Conservation (phyloP, 2,113 vertebrate species). For the Struthidea cinerea region DNA sequence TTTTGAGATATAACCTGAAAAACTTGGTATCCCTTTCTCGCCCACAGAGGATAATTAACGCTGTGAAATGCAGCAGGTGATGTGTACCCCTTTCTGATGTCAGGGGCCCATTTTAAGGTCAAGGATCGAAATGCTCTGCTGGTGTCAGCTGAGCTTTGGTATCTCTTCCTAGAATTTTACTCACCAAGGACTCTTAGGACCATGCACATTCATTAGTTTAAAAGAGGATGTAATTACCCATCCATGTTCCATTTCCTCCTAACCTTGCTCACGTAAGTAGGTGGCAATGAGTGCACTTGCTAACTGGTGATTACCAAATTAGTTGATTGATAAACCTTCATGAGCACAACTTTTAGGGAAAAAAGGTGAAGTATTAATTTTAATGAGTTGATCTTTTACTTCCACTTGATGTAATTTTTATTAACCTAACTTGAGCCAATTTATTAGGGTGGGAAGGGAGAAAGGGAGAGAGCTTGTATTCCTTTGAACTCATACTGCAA, state of each 20-base stretch:
- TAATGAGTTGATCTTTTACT: conserved; percentile 61
- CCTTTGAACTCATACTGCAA: conserved; percentile 28
- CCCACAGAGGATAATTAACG: background rate
- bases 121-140: background rate
- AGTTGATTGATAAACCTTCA: conserved; percentile 71
- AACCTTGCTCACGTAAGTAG: conserved; percentile 56
- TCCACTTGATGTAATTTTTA: conserved; percentile 61
- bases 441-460: background rate
- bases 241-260: conserved; percentile 23
- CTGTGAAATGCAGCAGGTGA: background rate
- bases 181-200: conserved; percentile 45
- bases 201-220: conserved; percentile 60
- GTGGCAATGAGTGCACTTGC: conserved; percentile 43
- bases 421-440: conserved; percentile 55
- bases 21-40: background rate
- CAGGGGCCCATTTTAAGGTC: conserved; percentile 11
- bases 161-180: conserved; percentile 4
- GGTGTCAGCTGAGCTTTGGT: background rate
- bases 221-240: conserved; percentile 63
- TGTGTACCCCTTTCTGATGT: background rate
- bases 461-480: background rate
- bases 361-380: conserved; percentile 46
- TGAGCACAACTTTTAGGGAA: conserved; percentile 32
- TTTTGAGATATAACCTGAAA: background rate
- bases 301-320: conserved; percentile 72